phyloP scores from a whole-genome alignment of 1,140 invertebrate species.

The Meloidogyne chitwoodi region DNA sequence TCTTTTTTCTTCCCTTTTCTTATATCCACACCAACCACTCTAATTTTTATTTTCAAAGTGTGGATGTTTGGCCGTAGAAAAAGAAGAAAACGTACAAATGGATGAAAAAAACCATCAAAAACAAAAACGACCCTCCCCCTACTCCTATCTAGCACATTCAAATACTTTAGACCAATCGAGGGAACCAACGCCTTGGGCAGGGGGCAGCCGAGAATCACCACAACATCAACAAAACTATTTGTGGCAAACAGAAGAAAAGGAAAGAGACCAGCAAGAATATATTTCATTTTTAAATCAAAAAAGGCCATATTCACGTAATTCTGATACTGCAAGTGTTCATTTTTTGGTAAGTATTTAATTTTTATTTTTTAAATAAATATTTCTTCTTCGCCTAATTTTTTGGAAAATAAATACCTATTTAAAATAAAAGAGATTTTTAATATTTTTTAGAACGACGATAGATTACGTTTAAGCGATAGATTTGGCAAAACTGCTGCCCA shows the following conservation, averaged over 20 bases:
- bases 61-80: background rate
- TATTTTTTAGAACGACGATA: background rate
- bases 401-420: too few relatives aligned
- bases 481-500: background rate
- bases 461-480: background rate
- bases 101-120: background rate
- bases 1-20: background rate
- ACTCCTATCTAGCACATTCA: background rate
- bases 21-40: background rate
- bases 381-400: too few relatives aligned
- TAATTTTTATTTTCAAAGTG: background rate
- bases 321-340: constrained; percentile 29
- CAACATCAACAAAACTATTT: background rate
- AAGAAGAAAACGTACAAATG: background rate
- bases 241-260: background rate
- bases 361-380: background rate
- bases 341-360: constrained; percentile 18
- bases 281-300: constrained; percentile 4
- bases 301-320: constrained; percentile 18
- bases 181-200: background rate
- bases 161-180: background rate
- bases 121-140: background rate
- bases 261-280: constrained; percentile 2
- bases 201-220: background rate
- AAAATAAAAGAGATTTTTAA: too few relatives aligned